Evolutionary conservation across 64 coral and sea anemone genomes (phyloP).

Genomic region (Stichodactyla mertensii): DNA sequence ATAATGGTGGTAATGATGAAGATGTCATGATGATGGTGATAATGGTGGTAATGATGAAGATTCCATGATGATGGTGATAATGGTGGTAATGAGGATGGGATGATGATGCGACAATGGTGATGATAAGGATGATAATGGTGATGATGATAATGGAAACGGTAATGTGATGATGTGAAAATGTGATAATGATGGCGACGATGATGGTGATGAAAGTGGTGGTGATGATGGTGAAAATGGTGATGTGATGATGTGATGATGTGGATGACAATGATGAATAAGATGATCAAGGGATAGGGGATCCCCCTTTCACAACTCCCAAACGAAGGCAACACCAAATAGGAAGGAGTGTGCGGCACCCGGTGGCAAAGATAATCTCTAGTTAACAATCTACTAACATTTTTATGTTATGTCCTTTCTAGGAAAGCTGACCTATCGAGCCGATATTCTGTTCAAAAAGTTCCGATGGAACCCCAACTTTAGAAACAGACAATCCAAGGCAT

Average conservation of each 20-base stretch:
- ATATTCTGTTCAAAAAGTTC: constrained; percentile 79
- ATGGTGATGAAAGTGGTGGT: background rate
- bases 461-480: constrained; percentile 73
- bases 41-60: background rate
- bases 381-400: background rate
- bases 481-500: constrained; percentile 67
- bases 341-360: no score
- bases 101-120: background rate
- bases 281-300: background rate
- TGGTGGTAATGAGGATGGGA: background rate
- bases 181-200: background rate
- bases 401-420: constrained; percentile 1
- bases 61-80: background rate
- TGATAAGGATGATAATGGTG: background rate
- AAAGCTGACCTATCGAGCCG: constrained; percentile 64
- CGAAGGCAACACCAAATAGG: no score
- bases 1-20: no score
- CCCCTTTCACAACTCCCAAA: no score
- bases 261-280: background rate
- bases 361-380: no score
- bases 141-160: background rate
- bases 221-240: background rate
- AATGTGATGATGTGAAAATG: background rate
- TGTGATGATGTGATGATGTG: background rate
- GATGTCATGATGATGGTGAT: background rate